These are phyloP conservation scores for Cryptocheilus praepositus DNA, from an alignment of 2,888 invertebrate species.

Conservation along the genomic window DNA sequence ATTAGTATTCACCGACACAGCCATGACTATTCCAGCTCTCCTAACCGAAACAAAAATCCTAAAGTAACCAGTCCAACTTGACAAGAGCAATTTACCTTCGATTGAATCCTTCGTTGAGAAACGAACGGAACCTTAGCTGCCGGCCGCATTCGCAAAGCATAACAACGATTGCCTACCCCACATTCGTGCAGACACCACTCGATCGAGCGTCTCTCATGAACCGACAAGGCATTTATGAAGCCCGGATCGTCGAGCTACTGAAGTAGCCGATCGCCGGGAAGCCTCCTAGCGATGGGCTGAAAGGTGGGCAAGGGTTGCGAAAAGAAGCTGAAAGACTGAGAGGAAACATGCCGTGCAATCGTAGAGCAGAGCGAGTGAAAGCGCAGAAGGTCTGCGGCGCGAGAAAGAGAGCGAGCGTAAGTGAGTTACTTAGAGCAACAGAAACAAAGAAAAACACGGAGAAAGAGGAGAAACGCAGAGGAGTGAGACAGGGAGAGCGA, in stretches of 20 bases:
- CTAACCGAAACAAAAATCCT: no score
- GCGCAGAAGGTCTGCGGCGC: conserved; percentile 1
- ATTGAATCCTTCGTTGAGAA: no score
- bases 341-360: background rate
- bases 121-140: no score
- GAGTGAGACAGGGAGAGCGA: conserved; percentile 42
- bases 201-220: conserved; percentile 33
- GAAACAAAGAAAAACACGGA: conserved; percentile 29
- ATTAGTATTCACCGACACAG: no score
- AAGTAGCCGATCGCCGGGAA: conserved; percentile 56
- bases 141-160: no score
- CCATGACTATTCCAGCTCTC: no score
- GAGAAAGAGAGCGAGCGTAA: conserved; percentile 4
- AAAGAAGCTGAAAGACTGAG: background rate
- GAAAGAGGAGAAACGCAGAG: conserved; percentile 39
- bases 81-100: no score
- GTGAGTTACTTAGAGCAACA: conserved; percentile 27
- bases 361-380: conserved; percentile 35
- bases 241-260: conserved; percentile 54
- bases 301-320: conserved; percentile 51
- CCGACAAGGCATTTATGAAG: conserved; percentile 51
- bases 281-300: conserved; percentile 55
- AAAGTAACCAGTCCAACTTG: no score
- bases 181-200: no score
- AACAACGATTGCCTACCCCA: no score